phyloP scores from a whole-genome alignment of 1,140 invertebrate genomes.

The Macrobrachium nipponense region DNA sequence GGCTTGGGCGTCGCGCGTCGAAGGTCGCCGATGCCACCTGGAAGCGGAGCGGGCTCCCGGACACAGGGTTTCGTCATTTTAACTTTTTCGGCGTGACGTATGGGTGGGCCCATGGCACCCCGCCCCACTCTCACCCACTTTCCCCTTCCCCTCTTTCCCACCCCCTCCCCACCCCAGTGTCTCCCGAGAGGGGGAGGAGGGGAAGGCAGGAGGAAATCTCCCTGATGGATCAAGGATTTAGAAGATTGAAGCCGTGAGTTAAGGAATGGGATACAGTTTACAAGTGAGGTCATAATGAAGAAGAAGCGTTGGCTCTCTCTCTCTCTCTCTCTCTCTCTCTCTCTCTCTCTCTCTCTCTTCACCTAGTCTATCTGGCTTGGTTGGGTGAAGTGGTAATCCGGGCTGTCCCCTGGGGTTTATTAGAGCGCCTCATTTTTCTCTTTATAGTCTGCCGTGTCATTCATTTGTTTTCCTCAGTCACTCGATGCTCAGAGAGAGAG shows the following conservation, averaged over 20 bases:
- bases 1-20: slow-evolving; percentile 3
- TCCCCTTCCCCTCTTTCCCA: background rate
- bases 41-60: too few species aligned
- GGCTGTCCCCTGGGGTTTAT: background rate
- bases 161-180: background rate
- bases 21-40: too few species aligned
- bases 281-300: slow-evolving; percentile 40
- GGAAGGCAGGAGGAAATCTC: slow-evolving; percentile 22
- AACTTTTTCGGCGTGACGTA: too few species aligned
- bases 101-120: too few species aligned
- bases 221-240: slow-evolving; percentile 31
- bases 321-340: background rate
- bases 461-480: too few species aligned
- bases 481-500: too few species aligned
- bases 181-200: slow-evolving; percentile 3
- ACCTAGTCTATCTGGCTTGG: too few species aligned
- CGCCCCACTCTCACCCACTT: too few species aligned
- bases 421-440: too few species aligned
- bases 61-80: too few species aligned
- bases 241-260: background rate
- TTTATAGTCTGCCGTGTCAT: too few species aligned
- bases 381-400: background rate
- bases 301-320: background rate
- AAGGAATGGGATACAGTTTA: slow-evolving; percentile 15
- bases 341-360: too few species aligned